Percentiles rank a stretch among this genome's conserved stretches.
Evolutionary conservation across 2,888 invertebrate genomes (phyloP).

Genomic region (Tanytarsus gracilentus): DNA sequence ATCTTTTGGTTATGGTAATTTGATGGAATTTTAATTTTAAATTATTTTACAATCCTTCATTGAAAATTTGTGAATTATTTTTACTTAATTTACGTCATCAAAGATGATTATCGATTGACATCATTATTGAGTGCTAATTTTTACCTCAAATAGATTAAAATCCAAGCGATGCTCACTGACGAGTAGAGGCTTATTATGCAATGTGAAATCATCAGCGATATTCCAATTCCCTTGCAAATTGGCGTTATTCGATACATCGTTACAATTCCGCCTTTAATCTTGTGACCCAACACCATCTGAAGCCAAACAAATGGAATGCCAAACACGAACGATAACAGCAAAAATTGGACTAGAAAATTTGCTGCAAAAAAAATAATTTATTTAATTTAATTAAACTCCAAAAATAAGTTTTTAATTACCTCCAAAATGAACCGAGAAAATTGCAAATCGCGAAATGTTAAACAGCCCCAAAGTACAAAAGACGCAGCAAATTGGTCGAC

Average conservation of each 20-base stretch:
- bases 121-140: not conserved
- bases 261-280: constrained; percentile 72
- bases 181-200: constrained; percentile 78
- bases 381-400: constrained; percentile 17
- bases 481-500: constrained; percentile 70
- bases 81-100: no score
- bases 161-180: constrained; percentile 82
- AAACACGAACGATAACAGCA: constrained; percentile 68
- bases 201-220: constrained; percentile 69
- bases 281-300: constrained; percentile 77
- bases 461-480: constrained; percentile 81
- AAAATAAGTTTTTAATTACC: constrained; percentile 45
- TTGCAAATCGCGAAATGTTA: constrained; percentile 79
- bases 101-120: no score
- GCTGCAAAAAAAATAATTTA: constrained; percentile 47
- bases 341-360: constrained; percentile 80
- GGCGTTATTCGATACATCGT: constrained; percentile 93
- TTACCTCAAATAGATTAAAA: constrained; percentile 69
- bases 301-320: constrained; percentile 79
- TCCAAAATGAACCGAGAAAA: constrained; percentile 79
- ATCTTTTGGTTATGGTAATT: no score
- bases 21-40: constrained; percentile 34
- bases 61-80: no score
- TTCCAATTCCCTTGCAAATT: constrained; percentile 81
- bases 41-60: no score